Conservation (phyloP, 2,797 vertebrate genomes). For the Scolopax rusticola region DNA sequence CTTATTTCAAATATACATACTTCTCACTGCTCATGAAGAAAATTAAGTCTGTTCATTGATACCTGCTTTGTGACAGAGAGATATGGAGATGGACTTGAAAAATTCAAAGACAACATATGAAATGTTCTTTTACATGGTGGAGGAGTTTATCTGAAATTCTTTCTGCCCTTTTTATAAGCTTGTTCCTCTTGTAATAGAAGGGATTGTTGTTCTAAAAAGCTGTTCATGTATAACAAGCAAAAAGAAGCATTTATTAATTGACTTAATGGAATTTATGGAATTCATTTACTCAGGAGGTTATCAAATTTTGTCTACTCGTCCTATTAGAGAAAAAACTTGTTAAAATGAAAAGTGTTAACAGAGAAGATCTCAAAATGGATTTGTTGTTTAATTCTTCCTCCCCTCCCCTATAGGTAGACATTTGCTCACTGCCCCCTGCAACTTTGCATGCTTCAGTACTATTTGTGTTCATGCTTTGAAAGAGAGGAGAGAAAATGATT, state of each 20-base stretch:
- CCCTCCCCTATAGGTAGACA: fast-evolving
- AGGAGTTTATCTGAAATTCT: not conserved
- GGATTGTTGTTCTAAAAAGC: not conserved
- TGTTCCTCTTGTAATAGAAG: not conserved
- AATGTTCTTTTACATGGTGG: not conserved
- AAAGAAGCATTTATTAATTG: not conserved
- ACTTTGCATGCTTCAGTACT: not conserved
- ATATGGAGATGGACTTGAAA: not conserved
- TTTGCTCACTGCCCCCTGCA: not conserved
- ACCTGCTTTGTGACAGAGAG: not conserved
- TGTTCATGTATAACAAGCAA: not conserved
- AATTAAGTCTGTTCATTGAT: not conserved
- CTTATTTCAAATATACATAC: not conserved
- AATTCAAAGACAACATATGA: not conserved
- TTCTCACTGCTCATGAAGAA: not conserved
- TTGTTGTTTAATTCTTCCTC: not conserved
- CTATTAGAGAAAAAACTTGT: not conserved
- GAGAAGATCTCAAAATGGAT: not conserved
- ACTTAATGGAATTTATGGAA: not conserved
- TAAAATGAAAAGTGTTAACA: not conserved
- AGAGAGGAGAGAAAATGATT: not conserved
- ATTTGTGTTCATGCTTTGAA: not conserved
- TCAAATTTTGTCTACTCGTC: not conserved
- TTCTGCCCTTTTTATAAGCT: not conserved
- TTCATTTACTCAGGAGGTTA: not conserved